Evolutionary conservation across 1,140 invertebrate genomes (phyloP), one percentile per base, ranked within the genome.

Genomic region (Drosophila nikananu): DNA sequence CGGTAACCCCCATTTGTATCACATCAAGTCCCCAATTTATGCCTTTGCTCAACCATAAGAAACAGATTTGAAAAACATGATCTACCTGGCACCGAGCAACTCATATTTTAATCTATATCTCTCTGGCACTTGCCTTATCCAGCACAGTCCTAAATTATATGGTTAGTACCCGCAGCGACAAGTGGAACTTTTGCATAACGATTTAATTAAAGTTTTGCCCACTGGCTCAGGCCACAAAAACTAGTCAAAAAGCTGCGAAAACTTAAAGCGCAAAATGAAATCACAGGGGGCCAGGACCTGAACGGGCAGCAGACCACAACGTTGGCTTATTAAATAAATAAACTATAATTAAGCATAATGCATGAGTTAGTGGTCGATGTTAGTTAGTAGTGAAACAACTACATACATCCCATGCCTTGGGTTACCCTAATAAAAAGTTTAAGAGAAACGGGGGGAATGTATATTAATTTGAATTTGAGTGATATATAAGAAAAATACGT

Each of bases 171-270:
- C 70, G 71, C 78, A 81, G 79, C 80, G 46, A 84, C 84, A 84
- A 84, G 81, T 87, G 84, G 77, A 81, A 84, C 67, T 77, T 87
- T 89, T 89, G 80, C 84, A 87, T 89, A 87, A 87, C 84, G 73
- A 76, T 87, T 89, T 87, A 87, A 87, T 87, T 89, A 84, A 84
- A 89, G 84, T 79, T 79, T 65, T 54, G 63, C 32, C 62, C 42
- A 74, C 57, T 57, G 19, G 55, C 39, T 42, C 44, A n/a, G n/a
- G 23, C 21, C 35, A 62, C 32, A 72, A 63, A 59, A 70, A 73
- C 63, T 44, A 58, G 52, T 44, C 49, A 51, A 86, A 81, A 64
- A 87, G 72, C 77, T 80, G 84, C 80, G 61, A 89, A 87, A 87
- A 83, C 37, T 67, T 80, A 86, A 87, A 77, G 71, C 83, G 80